A percentile compares a stretch with the other conserved stretches of the same genome.
Evolutionary conservation across 2,113 vertebrate genomes (phyloP).

Genomic region (Hemiprocne comata): DNA sequence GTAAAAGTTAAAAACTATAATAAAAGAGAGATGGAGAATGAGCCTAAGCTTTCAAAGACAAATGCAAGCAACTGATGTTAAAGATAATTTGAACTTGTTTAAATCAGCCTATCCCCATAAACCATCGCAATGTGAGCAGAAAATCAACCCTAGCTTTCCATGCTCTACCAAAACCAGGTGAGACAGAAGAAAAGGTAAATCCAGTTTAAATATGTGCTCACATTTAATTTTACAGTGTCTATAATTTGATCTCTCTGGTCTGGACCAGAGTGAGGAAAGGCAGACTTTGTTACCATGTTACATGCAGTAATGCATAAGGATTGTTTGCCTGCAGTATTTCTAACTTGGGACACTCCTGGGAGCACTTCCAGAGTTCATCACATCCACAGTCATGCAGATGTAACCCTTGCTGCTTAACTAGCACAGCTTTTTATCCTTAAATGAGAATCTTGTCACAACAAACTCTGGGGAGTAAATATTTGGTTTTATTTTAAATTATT

Average conservation of each 20-base stretch:
- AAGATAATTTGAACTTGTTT: background rate
- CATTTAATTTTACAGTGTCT: background rate
- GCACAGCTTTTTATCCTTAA: background rate
- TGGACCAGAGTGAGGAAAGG: background rate
- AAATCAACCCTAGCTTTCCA: background rate
- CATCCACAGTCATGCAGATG: background rate
- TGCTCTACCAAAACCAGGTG: background rate
- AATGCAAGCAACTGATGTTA: background rate
- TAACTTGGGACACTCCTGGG: background rate
- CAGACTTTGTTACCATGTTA: background rate
- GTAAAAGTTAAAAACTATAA: background rate
- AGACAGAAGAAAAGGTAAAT: background rate
- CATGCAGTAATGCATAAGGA: background rate
- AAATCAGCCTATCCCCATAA: background rate
- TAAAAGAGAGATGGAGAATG: background rate
- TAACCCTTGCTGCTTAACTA: background rate
- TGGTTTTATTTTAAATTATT: background rate
- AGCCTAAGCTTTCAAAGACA: background rate
- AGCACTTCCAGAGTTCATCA: background rate
- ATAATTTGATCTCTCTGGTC: background rate
- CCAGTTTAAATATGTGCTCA: background rate
- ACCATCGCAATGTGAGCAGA: rapidly evolving
- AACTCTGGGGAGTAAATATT: background rate
- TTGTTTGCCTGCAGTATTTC: background rate
- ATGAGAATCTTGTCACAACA: rapidly evolving